phyloP scores from a whole-genome alignment of 23 tunicate species.

The Diplosoma virens region DNA sequence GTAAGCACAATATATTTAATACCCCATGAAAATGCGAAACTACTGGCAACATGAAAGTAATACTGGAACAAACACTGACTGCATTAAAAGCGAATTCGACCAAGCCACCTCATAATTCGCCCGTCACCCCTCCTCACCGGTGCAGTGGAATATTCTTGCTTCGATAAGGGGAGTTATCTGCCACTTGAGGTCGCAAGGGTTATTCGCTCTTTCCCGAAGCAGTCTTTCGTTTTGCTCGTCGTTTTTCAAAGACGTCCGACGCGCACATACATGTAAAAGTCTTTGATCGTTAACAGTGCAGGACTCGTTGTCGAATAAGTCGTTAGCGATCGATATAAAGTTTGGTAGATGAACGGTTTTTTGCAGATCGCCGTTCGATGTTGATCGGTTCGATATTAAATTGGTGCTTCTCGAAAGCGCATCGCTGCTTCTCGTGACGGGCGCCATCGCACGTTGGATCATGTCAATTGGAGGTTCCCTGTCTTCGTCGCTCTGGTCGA shows the following conservation, averaged over 20 bases:
- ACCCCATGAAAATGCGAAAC: too few species aligned
- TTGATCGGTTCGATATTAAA: background rate
- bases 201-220: constrained; percentile 27
- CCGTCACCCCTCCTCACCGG: too few species aligned
- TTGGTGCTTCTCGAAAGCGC: background rate
- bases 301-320: background rate
- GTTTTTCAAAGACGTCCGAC: background rate
- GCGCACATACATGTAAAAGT: background rate
- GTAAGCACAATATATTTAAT: too few species aligned
- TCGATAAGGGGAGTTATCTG: constrained; percentile 54
- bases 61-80: too few species aligned
- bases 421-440: background rate
- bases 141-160: constrained; percentile 58
- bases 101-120: too few species aligned
- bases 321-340: constrained; percentile 23
- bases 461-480: constrained; percentile 24
- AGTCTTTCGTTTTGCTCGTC: constrained; percentile 23
- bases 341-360: constrained; percentile 21
- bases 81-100: too few species aligned
- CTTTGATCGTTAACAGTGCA: background rate
- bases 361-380: background rate
- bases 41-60: too few species aligned
- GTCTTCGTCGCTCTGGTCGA: constrained; percentile 3
- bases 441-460: constrained; percentile 24
- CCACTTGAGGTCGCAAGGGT: constrained; percentile 42